Conservation (phyloP, 2,113 vertebrate species). For the Muntiacus reevesi region DNA sequence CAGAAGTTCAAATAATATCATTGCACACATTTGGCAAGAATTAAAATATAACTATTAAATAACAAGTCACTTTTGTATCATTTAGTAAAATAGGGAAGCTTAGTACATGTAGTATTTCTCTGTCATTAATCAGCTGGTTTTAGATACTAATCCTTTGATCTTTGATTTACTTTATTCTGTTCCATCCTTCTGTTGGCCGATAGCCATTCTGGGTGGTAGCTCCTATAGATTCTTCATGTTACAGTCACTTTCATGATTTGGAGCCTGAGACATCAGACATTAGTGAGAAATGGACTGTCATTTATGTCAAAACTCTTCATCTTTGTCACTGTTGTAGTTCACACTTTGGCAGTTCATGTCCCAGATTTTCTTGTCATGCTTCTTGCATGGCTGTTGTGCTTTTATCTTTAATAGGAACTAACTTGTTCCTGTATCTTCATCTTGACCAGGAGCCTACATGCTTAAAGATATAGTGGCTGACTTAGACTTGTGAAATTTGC, state of each 20-base stretch:
- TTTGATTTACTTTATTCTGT: neutral
- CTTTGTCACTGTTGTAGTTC: neutral
- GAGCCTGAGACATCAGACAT: neutral
- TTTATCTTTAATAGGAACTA: neutral
- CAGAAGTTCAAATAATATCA: neutral
- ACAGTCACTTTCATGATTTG: neutral
- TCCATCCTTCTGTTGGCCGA: neutral
- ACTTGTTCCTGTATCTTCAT: neutral
- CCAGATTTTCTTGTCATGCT: neutral
- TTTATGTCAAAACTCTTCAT: neutral
- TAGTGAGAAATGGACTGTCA: neutral
- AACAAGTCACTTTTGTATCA: neutral
- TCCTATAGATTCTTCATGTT: neutral
- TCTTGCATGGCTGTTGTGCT: neutral
- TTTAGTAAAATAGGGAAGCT: neutral
- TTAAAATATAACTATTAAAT: neutral
- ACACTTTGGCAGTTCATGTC: neutral
- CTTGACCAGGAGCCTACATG: neutral
- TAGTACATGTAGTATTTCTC: neutral
- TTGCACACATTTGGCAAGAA: neutral
- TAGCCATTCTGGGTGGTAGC: rapidly evolving
- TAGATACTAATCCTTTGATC: neutral
- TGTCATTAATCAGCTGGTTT: neutral
- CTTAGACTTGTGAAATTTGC: neutral
- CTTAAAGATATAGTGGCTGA: neutral